A percentile compares a stretch with the other conserved stretches of the same genome.
Conservation (phyloP, 64 coral and sea anemone species). For the Montipora cactus region DNA sequence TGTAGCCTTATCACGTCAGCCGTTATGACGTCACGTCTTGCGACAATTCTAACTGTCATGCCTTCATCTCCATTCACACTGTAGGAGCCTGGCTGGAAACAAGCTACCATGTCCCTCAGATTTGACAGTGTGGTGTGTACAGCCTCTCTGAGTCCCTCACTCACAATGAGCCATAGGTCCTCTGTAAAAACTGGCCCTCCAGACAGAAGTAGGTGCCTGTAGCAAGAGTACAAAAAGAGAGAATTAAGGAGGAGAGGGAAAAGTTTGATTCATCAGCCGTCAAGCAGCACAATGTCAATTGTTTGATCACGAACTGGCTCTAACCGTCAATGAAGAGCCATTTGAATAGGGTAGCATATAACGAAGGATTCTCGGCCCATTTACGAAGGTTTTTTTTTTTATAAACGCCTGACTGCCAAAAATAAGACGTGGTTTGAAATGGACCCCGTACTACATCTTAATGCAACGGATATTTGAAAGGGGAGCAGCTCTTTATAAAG, state of each 20-base stretch:
- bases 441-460: too few species aligned
- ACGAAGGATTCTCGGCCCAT: too few species aligned
- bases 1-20: conserved; percentile 85
- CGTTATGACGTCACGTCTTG: conserved; percentile 80
- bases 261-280: too few species aligned
- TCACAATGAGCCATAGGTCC: conserved; percentile 96
- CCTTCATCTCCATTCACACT: conserved; percentile 96
- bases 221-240: not conserved
- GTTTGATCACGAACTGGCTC: too few species aligned
- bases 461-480: too few species aligned
- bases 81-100: conserved; percentile 92
- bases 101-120: conserved; percentile 92
- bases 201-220: conserved; percentile 87
- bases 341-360: too few species aligned
- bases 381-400: too few species aligned
- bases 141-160: conserved; percentile 88
- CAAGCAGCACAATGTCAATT: not conserved
- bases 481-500: too few species aligned
- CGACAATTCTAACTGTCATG: conserved; percentile 91
- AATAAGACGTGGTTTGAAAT: too few species aligned
- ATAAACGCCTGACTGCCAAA: too few species aligned
- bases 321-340: too few species aligned
- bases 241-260: not conserved
- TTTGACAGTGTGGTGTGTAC: conserved; percentile 86
- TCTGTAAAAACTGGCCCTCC: conserved; percentile 95